phyloP scores from a whole-genome alignment of 1,140 invertebrate species.

The Drosophila subpulchrella region DNA sequence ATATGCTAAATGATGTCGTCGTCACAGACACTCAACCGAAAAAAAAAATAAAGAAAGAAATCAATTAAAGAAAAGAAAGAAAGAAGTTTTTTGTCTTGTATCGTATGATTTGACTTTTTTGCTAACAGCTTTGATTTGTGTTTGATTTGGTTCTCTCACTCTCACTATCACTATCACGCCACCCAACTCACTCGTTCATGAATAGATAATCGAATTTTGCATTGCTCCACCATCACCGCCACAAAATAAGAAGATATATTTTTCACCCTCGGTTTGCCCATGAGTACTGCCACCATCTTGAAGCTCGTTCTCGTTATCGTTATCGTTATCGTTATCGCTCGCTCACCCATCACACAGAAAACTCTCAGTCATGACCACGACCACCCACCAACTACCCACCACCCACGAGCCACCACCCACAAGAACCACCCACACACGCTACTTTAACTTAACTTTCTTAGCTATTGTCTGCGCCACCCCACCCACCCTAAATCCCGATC shows the following conservation, averaged over 20 bases:
- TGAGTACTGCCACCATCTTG: constrained; percentile 45
- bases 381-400: constrained; percentile 15
- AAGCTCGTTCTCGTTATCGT: constrained; percentile 53
- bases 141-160: constrained; percentile 65
- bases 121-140: constrained; percentile 74
- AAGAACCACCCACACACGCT: constrained; percentile 36
- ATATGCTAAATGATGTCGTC: constrained; percentile 56
- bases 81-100: constrained; percentile 68
- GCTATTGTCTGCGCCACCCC: constrained; percentile 32
- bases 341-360: constrained; percentile 46
- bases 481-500: constrained; percentile 1
- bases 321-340: constrained; percentile 51
- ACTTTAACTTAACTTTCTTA: constrained; percentile 51
- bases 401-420: constrained; percentile 21
- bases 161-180: constrained; percentile 32
- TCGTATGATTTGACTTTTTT: constrained; percentile 72
- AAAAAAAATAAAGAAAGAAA: constrained; percentile 38
- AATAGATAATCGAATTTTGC: constrained; percentile 23
- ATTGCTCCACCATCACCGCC: constrained; percentile 16
- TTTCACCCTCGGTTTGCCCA: constrained; percentile 46
- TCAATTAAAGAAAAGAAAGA: constrained; percentile 56
- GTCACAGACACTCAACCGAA: constrained; percentile 33
- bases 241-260: constrained; percentile 29
- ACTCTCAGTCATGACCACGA: constrained; percentile 47
- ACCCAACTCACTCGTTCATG: constrained; percentile 25